Conservation (phyloP, 2,888 invertebrate species). For the Penaeus monodon region DNA sequence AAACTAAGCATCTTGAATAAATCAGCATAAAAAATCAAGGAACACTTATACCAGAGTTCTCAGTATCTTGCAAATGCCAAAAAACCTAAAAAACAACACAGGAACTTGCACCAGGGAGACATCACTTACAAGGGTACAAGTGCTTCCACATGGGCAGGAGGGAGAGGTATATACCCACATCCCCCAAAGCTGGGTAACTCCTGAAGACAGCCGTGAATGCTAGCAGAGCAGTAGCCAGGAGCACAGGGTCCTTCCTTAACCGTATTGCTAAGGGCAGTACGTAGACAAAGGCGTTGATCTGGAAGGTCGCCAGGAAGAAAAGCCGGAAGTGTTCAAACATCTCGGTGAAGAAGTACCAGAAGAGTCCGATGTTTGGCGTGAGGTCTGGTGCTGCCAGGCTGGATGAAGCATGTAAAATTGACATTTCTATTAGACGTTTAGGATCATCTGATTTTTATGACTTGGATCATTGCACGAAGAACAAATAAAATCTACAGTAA, state of each 20-base stretch:
- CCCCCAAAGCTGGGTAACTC: constrained; percentile 96
- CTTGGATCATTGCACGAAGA: neutral
- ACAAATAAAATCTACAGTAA: neutral
- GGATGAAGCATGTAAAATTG: constrained; percentile 68
- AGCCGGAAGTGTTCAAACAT: constrained; percentile 99
- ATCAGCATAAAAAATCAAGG: no score
- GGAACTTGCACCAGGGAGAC: neutral
- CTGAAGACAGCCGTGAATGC: constrained; percentile 92
- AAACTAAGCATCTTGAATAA: no score
- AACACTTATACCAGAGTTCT: no score
- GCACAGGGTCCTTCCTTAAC: constrained; percentile 74
- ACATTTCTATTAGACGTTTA: neutral
- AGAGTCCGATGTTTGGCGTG: constrained; percentile 96
- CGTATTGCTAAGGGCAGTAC: constrained; percentile 77
- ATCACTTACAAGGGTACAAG: constrained; percentile 73
- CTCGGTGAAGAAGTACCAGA: constrained; percentile 99
- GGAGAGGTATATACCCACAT: constrained; percentile 91
- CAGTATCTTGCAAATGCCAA: no score
- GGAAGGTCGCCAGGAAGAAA: constrained; percentile 95
- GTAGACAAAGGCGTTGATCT: constrained; percentile 94
- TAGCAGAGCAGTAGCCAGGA: constrained; percentile 83
- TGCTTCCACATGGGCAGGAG: constrained; percentile 92
- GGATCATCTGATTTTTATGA: neutral
- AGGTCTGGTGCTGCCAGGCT: constrained; percentile 92
- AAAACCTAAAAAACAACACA: no score